Evolutionary conservation across 2,113 vertebrate genomes (phyloP).

Genomic region (Hydropotes inermis): DNA sequence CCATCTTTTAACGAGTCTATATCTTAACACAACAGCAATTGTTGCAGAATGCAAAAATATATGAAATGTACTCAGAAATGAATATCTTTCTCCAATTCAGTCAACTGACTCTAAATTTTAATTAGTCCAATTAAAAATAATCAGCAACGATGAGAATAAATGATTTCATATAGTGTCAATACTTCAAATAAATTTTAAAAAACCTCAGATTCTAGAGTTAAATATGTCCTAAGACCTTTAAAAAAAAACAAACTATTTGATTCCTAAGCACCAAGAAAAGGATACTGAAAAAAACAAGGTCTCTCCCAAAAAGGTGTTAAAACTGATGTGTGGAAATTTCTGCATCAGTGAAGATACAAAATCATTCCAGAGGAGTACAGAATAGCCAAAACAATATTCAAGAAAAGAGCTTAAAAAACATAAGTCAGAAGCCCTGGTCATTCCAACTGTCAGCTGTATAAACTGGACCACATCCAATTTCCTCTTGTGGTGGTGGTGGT

Average conservation of each 20-base stretch:
- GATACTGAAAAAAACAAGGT: not conserved
- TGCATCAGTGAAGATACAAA: not conserved
- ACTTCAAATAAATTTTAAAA: not conserved
- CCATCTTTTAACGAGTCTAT: not conserved
- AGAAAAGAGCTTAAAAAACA: not conserved
- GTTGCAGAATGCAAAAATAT: not conserved
- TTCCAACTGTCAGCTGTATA: not conserved
- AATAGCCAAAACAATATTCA: not conserved
- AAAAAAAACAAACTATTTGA: not conserved
- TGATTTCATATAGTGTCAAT: not conserved
- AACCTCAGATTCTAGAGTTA: not conserved
- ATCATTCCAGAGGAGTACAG: not conserved
- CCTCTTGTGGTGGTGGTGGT: not conserved
- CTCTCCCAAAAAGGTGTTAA: not conserved
- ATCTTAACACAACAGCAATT: not conserved
- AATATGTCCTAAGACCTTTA: not conserved
- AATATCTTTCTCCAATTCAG: not conserved
- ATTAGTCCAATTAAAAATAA: not conserved
- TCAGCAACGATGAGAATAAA: not conserved
- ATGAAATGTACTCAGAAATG: not conserved
- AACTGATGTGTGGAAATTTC: not conserved
- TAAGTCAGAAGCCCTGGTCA: not conserved
- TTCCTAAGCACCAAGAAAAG: slow-evolving; percentile 7
- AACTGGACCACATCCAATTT: not conserved
- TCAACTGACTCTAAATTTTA: slow-evolving; percentile 16